These are phyloP conservation scores for Salvator merianae DNA, from an alignment of 2,113 vertebrate genomes.

Conservation along the genomic window DNA sequence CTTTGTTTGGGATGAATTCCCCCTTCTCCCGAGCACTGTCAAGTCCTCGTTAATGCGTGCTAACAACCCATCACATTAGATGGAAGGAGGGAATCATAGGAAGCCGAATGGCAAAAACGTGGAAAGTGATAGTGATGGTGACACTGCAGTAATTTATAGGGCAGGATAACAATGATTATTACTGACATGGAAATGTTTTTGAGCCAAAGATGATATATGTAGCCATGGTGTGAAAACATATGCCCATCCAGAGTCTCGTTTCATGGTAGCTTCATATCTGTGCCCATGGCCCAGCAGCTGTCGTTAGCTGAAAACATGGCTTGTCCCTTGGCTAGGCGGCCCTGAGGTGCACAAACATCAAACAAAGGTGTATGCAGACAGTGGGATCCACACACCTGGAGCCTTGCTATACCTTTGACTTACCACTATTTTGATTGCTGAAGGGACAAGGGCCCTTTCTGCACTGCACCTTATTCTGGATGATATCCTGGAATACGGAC, in stretches of 20 bases:
- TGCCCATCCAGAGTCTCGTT: background rate
- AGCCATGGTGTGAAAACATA: background rate
- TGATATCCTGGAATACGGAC: no score
- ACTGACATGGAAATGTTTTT: background rate
- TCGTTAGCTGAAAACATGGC: background rate
- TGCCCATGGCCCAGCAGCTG: background rate
- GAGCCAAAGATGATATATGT: background rate
- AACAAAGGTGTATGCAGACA: no score
- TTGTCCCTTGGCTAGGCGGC: background rate
- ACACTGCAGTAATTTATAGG: background rate
- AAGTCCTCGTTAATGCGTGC: conserved; percentile 43
- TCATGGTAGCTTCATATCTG: no score
- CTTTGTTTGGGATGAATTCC: conserved; percentile 52
- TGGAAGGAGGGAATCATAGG: background rate
- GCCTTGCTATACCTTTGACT: no score
- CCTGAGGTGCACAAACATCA: background rate
- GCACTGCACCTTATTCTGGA: no score
- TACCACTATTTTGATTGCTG: no score
- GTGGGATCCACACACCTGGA: no score
- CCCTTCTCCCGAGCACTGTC: conserved; percentile 2
- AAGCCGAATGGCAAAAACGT: background rate
- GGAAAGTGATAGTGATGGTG: background rate
- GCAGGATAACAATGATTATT: background rate
- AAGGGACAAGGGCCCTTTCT: no score
- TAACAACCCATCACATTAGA: conserved; percentile 18